Conservation (phyloP, 2,113 vertebrate genomes). For the Hyperopisus bebe region DNA sequence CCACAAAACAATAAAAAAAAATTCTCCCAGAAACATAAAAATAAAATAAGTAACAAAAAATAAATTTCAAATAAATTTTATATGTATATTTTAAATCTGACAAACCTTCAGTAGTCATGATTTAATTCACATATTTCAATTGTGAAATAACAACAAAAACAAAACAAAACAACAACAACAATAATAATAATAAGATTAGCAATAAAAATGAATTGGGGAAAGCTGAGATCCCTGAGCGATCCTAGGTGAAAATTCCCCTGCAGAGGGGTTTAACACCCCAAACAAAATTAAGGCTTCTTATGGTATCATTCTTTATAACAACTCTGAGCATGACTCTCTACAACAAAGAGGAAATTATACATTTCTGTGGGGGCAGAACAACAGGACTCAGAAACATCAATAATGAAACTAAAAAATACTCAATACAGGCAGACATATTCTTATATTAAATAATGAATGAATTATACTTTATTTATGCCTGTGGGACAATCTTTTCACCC, state of each 20-base stretch:
- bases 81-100: not conserved
- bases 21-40: not conserved
- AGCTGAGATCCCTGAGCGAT: not conserved
- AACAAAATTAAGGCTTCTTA: not conserved
- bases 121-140: not conserved
- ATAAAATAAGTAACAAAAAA: not conserved
- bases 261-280: not conserved
- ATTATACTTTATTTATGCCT: not conserved
- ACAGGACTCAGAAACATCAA: not conserved
- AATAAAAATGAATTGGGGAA: not conserved
- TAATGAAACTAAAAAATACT: not conserved
- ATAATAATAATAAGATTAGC: not conserved
- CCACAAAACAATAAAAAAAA: not conserved
- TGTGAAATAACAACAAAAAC: not conserved
- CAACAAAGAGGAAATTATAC: not conserved
- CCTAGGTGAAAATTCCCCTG: not conserved
- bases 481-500: not conserved
- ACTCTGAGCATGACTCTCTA: not conserved
- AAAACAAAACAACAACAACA: not conserved
- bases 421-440: not conserved
- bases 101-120: not conserved
- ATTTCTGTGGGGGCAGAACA: not conserved
- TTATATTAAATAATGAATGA: not conserved
- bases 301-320: not conserved
- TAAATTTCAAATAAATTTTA: not conserved